phyloP scores from a whole-genome alignment of 2,888 invertebrate genomes.

The Aproaerema taeniolella region DNA sequence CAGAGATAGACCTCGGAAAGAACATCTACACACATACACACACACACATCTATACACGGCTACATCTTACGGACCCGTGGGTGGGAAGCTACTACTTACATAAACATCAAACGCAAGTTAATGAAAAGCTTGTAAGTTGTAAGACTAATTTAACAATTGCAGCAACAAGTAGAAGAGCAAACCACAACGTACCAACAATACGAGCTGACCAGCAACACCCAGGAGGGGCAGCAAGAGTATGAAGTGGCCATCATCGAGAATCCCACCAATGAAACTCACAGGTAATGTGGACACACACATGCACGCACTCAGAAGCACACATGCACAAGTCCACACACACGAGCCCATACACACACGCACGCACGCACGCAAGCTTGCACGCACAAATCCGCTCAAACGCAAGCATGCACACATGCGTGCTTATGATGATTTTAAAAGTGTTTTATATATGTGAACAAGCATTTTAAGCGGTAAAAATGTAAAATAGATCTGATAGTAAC shows the following conservation, averaged over 20 bases:
- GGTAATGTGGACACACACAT: background rate
- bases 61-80: too few species aligned
- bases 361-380: background rate
- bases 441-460: too few species aligned
- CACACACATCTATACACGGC: too few species aligned
- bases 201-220: conserved; percentile 48
- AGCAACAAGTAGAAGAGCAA: conserved; percentile 68
- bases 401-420: background rate
- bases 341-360: background rate
- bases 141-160: too few species aligned
- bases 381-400: background rate
- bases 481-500: too few species aligned
- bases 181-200: conserved; percentile 62
- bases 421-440: too few species aligned
- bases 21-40: too few species aligned
- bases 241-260: conserved; percentile 69
- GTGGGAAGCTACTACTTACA: too few species aligned
- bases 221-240: conserved; percentile 56
- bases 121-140: too few species aligned
- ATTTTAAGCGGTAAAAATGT: too few species aligned
- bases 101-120: too few species aligned
- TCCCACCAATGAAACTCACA: conserved; percentile 31
- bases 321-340: background rate
- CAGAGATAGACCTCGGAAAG: too few species aligned
- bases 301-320: background rate